Base-by-base conservation (phyloP, 1,140 invertebrate genomes). In the Melitaea cinxia region DNA sequence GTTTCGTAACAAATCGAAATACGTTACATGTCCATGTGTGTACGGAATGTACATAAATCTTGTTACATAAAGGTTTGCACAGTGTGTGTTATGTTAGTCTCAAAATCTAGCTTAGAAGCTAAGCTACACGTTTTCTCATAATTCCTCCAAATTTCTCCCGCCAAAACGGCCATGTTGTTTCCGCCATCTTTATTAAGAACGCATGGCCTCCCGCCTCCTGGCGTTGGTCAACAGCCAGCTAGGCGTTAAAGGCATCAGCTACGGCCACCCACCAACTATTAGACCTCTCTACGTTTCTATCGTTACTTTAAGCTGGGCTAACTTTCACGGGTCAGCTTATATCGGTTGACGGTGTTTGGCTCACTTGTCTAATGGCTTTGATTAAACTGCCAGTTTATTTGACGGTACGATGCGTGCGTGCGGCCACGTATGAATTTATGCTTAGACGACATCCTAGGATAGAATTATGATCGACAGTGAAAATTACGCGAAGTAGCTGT, bases 321-420 rank as follows among this genome's bases (percentile, higher is more conserved):
- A 68, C 72, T 66, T 68, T 73, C 78, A 81, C 77, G 76, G 83
- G 50, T 81, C 87, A 78, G 12, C 42, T 53, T 75, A 75, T 6
- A 24, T 45, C 73, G 82, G 83, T 63, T 73, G 71, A 73, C 77
- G 85, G 79, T 83, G 82, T 85, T 89, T 87, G 85, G 85, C 85
- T 90, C 85, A 90, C 84, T 87, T 87, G 85, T 90, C 87, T 90
- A 90, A 90, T 90, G 83, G 87, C 80, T 90, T 88, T 90, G 87
- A 90, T 90, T 90, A 90, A 86, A 88, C 85, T 90, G 87, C 83
- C 87, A 90, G 87, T 90, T 90, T 90, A 88, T 90, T 90, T 90
- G 85, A 90, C 85, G 87, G 79, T 90, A 86, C 78, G 87, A 78
- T 90, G 88, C 84, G 82, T 88, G 80, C 83, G 80, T 83, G 79